Conservation (phyloP, 2,888 invertebrate species). For the Nematopogon swammerdamellus region DNA sequence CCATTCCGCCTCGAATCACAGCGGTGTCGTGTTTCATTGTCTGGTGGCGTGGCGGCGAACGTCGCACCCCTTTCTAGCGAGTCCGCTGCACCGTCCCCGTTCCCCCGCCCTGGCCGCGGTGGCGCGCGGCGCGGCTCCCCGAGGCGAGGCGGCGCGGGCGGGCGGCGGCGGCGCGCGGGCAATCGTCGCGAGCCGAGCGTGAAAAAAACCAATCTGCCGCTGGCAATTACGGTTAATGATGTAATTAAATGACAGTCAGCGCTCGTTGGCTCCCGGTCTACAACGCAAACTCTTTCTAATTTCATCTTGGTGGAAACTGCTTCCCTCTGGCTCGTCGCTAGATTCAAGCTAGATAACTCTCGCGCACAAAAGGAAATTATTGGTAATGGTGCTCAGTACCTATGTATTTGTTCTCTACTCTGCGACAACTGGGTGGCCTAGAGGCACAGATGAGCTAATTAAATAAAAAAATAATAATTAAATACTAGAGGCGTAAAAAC, state of each 20-base stretch:
- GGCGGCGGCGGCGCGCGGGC: slow-evolving; percentile 28
- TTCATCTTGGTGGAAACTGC: not conserved
- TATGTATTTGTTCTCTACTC: not conserved
- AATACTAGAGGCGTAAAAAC: too few species aligned
- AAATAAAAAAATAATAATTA: too few species aligned
- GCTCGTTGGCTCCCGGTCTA: not conserved
- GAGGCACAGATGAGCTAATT: too few species aligned
- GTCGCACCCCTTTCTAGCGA: not conserved
- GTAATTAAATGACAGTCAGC: slow-evolving; percentile 28
- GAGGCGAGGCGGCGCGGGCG: slow-evolving; percentile 25
- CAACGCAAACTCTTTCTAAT: not conserved
- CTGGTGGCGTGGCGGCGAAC: not conserved
- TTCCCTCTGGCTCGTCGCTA: too few species aligned
- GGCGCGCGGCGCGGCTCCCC: too few species aligned
- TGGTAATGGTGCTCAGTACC: not conserved
- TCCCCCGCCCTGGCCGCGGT: slow-evolving; percentile 39
- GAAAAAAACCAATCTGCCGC: slow-evolving; percentile 49
- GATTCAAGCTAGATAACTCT: too few species aligned
- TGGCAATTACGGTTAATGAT: slow-evolving; percentile 48
- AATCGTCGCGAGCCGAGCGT: slow-evolving; percentile 11
- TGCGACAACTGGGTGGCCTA: too few species aligned
- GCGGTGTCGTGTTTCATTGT: not conserved
- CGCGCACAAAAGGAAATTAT: too few species aligned
- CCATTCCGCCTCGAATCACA: not conserved
- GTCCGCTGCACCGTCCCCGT: slow-evolving; percentile 3